phyloP scores from a whole-genome alignment of 2,113 vertebrate species.

The Oxyruncus cristatus region DNA sequence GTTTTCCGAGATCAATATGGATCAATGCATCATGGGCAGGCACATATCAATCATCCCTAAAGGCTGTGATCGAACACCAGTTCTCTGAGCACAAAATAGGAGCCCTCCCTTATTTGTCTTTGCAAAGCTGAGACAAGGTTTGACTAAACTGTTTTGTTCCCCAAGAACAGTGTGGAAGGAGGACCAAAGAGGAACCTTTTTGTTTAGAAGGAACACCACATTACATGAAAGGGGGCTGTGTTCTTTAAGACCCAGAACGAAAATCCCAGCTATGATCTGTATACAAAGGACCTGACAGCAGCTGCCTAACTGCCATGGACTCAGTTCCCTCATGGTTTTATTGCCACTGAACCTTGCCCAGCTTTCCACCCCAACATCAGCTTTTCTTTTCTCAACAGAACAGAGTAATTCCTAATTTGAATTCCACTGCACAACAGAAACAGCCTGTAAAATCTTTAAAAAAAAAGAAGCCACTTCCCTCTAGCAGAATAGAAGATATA shows the following conservation, averaged over 20 bases:
- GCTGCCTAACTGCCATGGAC: neutral
- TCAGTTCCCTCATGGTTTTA: neutral
- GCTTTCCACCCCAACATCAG: neutral
- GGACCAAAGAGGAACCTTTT: neutral
- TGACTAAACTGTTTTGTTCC: neutral
- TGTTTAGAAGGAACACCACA: neutral
- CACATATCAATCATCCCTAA: neutral
- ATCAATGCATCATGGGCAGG: neutral
- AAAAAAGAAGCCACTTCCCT: slow-evolving; percentile 29
- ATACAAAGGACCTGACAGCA: neutral
- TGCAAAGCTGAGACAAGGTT: neutral
- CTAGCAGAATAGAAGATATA: slow-evolving; percentile 55
- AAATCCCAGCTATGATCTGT: neutral
- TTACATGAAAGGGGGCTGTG: neutral
- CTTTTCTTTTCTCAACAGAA: neutral
- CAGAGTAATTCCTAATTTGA: slow-evolving; percentile 50
- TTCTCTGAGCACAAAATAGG: neutral
- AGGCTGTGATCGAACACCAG: neutral
- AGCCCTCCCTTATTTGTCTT: neutral
- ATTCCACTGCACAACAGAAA: slow-evolving; percentile 53
- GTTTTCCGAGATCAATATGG: neutral
- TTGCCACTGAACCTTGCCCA: neutral
- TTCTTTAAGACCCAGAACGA: neutral
- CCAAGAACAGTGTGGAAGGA: rapidly evolving
- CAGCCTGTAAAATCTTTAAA: slow-evolving; percentile 47